These are phyloP conservation scores for Ceratina japonica DNA, from an alignment of 1,140 invertebrate species.

Conservation along the genomic window DNA sequence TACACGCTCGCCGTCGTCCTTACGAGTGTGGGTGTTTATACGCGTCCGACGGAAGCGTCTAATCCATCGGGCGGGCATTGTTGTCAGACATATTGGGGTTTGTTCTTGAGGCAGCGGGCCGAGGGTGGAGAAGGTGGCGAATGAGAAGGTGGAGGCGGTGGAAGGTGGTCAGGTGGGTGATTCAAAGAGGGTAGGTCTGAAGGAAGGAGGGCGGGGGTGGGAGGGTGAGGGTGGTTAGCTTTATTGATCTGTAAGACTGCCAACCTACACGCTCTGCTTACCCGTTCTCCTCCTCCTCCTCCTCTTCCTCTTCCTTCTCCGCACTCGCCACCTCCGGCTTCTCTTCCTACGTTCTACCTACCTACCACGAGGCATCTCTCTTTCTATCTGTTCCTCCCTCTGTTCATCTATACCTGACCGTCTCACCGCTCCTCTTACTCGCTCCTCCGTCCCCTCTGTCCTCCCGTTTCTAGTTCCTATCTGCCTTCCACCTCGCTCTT, in stretches of 20 bases:
- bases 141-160: conserved; percentile 48
- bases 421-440: conserved; percentile 47
- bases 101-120: conserved; percentile 77
- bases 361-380: conserved; percentile 22
- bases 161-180: conserved; percentile 67
- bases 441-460: conserved; percentile 49
- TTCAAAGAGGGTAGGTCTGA: conserved; percentile 48
- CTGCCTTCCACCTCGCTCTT: conserved; percentile 40
- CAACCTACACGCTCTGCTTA: conserved; percentile 75
- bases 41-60: conserved; percentile 69
- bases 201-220: conserved; percentile 31
- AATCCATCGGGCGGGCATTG: conserved; percentile 75
- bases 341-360: conserved; percentile 60
- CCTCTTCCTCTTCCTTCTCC: conserved; percentile 19
- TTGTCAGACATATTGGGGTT: conserved; percentile 79
- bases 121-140: conserved; percentile 49
- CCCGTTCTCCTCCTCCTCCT: conserved; percentile 68
- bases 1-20: not conserved
- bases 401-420: conserved; percentile 39
- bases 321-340: conserved; percentile 61
- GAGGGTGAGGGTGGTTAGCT: conserved; percentile 77
- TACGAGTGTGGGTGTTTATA: conserved; percentile 38
- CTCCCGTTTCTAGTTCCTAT: conserved; percentile 46
- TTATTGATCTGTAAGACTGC: conserved; percentile 81
- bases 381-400: conserved; percentile 46